Conservation (phyloP, 2,797 vertebrate species). For the Scolopax rusticola region DNA sequence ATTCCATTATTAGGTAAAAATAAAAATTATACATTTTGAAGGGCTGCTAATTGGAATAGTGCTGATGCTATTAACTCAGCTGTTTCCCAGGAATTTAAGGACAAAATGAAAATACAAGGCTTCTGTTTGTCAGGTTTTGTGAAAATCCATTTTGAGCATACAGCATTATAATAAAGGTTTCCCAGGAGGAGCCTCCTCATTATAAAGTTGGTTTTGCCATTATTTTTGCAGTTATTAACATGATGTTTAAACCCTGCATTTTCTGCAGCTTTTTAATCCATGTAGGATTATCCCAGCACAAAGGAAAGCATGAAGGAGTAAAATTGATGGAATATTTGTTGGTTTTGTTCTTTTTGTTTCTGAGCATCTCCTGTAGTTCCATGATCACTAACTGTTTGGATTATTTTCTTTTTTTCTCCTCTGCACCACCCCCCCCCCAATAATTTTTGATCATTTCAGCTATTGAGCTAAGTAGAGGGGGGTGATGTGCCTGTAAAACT, state of each 20-base stretch:
- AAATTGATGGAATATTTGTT: background rate
- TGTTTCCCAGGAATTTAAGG: background rate
- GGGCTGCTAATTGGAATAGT: background rate
- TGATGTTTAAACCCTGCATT: background rate
- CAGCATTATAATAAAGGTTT: background rate
- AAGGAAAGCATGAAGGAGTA: background rate
- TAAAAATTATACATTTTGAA: background rate
- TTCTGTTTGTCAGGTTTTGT: background rate
- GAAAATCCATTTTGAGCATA: background rate
- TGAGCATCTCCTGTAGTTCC: background rate
- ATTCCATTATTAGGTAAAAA: background rate
- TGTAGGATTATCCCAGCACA: background rate
- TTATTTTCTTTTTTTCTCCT: background rate
- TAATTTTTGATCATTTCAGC: background rate
- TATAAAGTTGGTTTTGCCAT: background rate
- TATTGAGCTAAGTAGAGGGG: background rate
- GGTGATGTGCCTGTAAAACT: background rate
- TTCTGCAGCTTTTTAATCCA: background rate
- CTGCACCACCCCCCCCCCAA: too few relatives aligned
- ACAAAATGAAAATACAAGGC: background rate
- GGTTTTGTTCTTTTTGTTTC: fast-evolving
- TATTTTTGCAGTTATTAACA: background rate
- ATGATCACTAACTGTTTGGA: background rate
- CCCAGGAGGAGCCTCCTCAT: background rate
- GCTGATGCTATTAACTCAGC: background rate